These are phyloP conservation scores for Drosophila nr. fundita DNA, from an alignment of 2,888 invertebrate genomes.

Conservation along the genomic window DNA sequence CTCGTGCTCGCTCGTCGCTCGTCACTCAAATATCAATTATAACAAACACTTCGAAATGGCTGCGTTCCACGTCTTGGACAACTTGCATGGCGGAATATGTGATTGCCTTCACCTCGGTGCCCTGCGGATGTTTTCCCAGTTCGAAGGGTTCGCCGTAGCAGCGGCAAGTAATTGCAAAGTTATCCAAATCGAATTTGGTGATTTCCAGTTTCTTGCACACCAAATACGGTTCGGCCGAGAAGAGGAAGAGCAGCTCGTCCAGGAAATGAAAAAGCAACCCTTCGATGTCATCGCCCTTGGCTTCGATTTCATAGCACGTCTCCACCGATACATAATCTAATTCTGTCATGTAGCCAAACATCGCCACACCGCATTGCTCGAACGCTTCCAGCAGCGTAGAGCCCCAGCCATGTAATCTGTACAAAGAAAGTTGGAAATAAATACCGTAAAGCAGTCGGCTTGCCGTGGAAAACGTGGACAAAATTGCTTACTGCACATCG, in stretches of 20 bases:
- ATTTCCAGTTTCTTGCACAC: conserved; percentile 95
- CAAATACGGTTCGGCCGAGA: conserved; percentile 95
- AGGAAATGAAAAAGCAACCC: conserved; percentile 96
- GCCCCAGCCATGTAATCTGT: conserved; percentile 97
- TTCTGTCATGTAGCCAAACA: conserved; percentile 99
- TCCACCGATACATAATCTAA: conserved; percentile 92
- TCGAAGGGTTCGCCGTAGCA: conserved; percentile 97
- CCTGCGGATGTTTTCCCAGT: conserved; percentile 97
- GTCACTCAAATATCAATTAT: conserved; percentile 95
- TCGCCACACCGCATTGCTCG: conserved; percentile 97
- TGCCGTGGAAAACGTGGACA: conserved; percentile 7
- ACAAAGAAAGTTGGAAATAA: neutral
- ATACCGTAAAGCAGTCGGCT: neutral
- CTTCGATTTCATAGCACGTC: conserved; percentile 92
- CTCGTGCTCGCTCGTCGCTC: neutral
- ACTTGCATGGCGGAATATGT: conserved; percentile 99
- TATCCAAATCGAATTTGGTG: conserved; percentile 92
- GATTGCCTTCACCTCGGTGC: conserved; percentile 99
- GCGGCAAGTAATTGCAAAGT: conserved; percentile 91
- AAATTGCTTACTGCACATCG: conserved; percentile 96
- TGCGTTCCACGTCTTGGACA: conserved; percentile 89
- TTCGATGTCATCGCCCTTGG: conserved; percentile 94
- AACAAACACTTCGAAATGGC: conserved; percentile 95
- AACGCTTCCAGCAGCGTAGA: conserved; percentile 93
- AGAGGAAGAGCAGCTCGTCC: conserved; percentile 96